A percentile compares a stretch with the other conserved stretches of the same genome.
These are phyloP conservation scores for Hydrochoerus hydrochaeris DNA, from an alignment of 2,113 vertebrate genomes.

Conservation along the genomic window DNA sequence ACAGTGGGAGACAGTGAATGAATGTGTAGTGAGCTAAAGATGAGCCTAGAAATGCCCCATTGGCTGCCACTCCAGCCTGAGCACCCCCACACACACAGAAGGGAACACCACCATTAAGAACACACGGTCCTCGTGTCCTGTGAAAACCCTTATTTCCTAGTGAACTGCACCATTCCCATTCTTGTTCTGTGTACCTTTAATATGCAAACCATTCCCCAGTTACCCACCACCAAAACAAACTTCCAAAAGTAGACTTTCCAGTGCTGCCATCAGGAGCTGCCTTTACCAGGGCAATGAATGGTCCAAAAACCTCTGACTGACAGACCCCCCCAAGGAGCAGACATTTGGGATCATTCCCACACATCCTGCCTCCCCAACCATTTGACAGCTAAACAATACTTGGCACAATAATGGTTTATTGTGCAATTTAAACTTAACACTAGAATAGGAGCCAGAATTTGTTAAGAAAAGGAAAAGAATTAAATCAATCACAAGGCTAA, in stretches of 20 bases:
- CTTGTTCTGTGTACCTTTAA: neutral
- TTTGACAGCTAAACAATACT: slow-evolving; percentile 65
- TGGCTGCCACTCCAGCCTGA: neutral
- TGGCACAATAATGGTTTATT: slow-evolving; percentile 47
- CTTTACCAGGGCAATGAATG: neutral
- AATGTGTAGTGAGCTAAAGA: neutral
- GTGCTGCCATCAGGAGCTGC: neutral
- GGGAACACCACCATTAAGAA: neutral
- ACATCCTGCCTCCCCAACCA: slow-evolving; percentile 49
- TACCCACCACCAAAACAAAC: slow-evolving; percentile 46
- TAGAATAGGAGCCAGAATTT: neutral
- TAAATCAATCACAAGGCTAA: slow-evolving; percentile 57
- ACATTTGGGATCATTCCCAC: neutral
- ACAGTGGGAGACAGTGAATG: neutral
- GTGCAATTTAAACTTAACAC: slow-evolving; percentile 57
- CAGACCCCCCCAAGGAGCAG: slow-evolving; percentile 28
- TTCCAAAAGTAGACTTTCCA: slow-evolving; percentile 53
- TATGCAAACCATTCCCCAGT: neutral
- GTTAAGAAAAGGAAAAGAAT: slow-evolving; percentile 36
- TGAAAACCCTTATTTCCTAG: neutral
- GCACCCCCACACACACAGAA: neutral
- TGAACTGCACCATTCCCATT: neutral
- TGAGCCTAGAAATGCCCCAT: neutral
- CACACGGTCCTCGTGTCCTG: neutral
- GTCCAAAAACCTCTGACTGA: slow-evolving; percentile 34